Base-by-base conservation (phyloP, 64 coral and sea anemone genomes). In the Cladopsammia gracilis region DNA sequence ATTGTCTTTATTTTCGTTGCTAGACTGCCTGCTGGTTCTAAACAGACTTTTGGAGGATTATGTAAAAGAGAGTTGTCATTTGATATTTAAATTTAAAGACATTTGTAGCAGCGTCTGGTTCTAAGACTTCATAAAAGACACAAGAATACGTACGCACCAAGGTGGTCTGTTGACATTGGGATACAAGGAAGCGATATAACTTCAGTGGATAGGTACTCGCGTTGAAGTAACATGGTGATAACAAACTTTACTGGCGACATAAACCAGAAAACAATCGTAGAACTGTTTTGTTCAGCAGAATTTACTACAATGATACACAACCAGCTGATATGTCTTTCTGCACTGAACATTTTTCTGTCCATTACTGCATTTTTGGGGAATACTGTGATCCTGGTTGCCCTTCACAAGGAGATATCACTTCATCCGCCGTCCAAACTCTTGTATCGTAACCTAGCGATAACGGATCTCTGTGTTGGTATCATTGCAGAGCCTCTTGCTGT, bases 391-490 rank as follows among this genome's bases (percentile, higher is more conserved):
- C 34, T 82, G 9, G 15, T 42, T 20, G 78, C 78, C 62, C 78
- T 82, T 64, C 56, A 64, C 11, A 61, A 62, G 58, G 26, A 34
- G 5, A 62, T 58, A 43, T 62, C 78, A 6, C 58, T 82, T 45
- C 34, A 82, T 59, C 56, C 78, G 26, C 78, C 78, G 42, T 62
- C 78, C 15, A 82, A 82, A 62, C 78, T 82, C 1, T 64, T 64
- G 25, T 47, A 62, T 82, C 78, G 25, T 6, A 62, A 25, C 23
- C 58, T 82, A 58, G 78, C 78, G 26, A 59, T 14, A 44, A 62
- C 34, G n/a, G 78, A 82, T 62, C 58, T 82, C 12, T 82, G 58
- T 46, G 78, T 82, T 64, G 78, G 78, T 3, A 59, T 82, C 26
- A 47, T 58, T 20, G 57, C 62, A 7, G 56, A 82, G 26, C 78